phyloP scores from a whole-genome alignment of 2,113 vertebrate genomes.

The Piprites chloris region DNA sequence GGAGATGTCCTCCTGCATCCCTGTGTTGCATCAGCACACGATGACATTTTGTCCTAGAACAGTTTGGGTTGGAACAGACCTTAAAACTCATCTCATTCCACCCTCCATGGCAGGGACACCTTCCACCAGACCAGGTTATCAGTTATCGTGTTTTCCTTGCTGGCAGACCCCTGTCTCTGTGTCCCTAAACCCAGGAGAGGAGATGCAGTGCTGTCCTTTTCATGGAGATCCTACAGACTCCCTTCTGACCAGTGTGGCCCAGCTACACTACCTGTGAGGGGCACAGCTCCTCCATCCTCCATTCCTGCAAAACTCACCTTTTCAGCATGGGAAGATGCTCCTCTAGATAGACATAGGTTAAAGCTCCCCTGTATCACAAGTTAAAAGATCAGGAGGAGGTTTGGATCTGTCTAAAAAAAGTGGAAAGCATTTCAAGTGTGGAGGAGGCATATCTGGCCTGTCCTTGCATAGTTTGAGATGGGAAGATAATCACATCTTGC shows the following conservation, averaged over 20 bases:
- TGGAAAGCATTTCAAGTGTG: fast-evolving
- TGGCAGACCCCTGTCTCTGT: neutral
- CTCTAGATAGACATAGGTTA: neutral
- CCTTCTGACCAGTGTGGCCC: fast-evolving
- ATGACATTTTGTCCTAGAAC: neutral
- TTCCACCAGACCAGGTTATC: neutral
- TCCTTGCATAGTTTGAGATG: neutral
- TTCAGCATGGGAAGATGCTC: neutral
- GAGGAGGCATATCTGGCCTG: neutral
- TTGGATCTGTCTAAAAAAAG: neutral
- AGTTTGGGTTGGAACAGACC: neutral
- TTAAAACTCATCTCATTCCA: neutral
- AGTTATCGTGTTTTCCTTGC: neutral
- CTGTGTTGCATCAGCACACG: fast-evolving
- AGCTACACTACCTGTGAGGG: fast-evolving
- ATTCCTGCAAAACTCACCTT: neutral
- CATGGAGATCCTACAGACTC: neutral
- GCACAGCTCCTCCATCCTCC: neutral
- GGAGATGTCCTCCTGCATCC: neutral
- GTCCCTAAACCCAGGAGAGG: neutral
- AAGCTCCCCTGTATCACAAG: fast-evolving
- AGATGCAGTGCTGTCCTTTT: neutral
- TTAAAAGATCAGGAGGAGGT: neutral
- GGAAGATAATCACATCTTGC: neutral
- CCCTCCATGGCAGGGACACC: neutral